These are phyloP conservation scores for Acleris cristana DNA, from an alignment of 2,888 invertebrate species.

Conservation along the genomic window DNA sequence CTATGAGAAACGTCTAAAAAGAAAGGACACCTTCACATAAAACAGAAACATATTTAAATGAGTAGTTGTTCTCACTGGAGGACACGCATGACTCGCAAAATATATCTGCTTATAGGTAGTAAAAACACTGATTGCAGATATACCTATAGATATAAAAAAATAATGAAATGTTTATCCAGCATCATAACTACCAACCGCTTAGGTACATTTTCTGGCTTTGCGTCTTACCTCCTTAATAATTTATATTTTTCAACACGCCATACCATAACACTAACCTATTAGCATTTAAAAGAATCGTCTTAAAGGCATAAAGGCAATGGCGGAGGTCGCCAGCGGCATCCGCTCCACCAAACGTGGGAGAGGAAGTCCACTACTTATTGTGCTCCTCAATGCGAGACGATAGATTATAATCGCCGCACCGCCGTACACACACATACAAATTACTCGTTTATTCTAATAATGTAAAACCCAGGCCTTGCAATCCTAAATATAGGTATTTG, in stretches of 20 bases:
- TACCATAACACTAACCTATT: slow-evolving; percentile 13
- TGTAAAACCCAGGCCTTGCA: background rate
- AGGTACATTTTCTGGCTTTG: too few species aligned
- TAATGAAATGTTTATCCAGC: too few species aligned
- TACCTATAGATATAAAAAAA: too few species aligned
- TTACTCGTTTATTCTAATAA: slow-evolving; percentile 7
- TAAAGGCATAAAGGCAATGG: slow-evolving; percentile 20
- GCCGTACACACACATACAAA: slow-evolving; percentile 40
- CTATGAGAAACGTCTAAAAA: too few species aligned
- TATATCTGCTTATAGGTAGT: too few species aligned
- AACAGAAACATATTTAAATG: too few species aligned
- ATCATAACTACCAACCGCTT: too few species aligned
- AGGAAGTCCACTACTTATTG: slow-evolving; percentile 81
- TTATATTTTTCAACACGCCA: background rate
- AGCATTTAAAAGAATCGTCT: slow-evolving; percentile 25
- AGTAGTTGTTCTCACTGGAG: too few species aligned
- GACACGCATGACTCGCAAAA: too few species aligned
- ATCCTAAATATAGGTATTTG: slow-evolving; percentile 12
- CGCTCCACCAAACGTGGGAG: slow-evolving; percentile 79
- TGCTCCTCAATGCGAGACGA: slow-evolving; percentile 82
- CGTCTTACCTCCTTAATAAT: too few species aligned
- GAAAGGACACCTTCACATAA: too few species aligned
- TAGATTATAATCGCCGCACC: slow-evolving; percentile 58
- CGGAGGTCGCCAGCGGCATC: slow-evolving; percentile 68
- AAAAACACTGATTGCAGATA: too few species aligned